These are phyloP conservation scores for Aleadryas rufinucha DNA, from an alignment of 2,113 vertebrate genomes.

Conservation along the genomic window DNA sequence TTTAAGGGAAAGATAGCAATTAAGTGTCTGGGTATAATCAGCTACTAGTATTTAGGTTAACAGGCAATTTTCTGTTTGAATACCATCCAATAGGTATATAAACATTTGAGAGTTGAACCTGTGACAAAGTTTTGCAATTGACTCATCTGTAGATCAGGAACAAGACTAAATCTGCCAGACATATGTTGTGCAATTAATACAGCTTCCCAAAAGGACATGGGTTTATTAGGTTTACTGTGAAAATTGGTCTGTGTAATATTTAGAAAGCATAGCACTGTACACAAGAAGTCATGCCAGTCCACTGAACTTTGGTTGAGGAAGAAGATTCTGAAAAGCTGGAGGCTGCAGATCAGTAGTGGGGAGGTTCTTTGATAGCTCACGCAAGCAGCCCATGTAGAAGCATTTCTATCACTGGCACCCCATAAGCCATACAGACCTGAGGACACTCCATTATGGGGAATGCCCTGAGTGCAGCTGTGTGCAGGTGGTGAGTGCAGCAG, in stretches of 20 bases:
- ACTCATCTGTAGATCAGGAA: not conserved
- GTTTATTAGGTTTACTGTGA: not conserved
- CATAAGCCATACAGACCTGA: not conserved
- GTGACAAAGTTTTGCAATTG: not conserved
- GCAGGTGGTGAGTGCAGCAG: not conserved
- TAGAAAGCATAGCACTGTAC: not conserved
- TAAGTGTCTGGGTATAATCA: not conserved
- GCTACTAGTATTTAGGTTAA: not conserved
- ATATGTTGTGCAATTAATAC: not conserved
- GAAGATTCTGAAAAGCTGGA: not conserved
- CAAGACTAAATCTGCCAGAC: not conserved
- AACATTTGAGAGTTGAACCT: not conserved
- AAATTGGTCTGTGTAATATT: not conserved
- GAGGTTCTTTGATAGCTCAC: not conserved
- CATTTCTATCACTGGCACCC: not conserved
- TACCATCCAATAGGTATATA: not conserved
- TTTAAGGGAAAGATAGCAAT: not conserved
- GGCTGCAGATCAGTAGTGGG: not conserved
- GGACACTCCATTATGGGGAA: not conserved
- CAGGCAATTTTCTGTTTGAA: not conserved
- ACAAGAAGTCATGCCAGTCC: not conserved
- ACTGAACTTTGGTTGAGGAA: not conserved
- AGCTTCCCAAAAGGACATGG: not conserved
- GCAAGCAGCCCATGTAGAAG: not conserved
- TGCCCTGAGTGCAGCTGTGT: not conserved